Percentiles rank a stretch among this genome's conserved stretches.
phyloP scores from a whole-genome alignment of 2,797 vertebrate genomes.

The Selene dorsalis region DNA sequence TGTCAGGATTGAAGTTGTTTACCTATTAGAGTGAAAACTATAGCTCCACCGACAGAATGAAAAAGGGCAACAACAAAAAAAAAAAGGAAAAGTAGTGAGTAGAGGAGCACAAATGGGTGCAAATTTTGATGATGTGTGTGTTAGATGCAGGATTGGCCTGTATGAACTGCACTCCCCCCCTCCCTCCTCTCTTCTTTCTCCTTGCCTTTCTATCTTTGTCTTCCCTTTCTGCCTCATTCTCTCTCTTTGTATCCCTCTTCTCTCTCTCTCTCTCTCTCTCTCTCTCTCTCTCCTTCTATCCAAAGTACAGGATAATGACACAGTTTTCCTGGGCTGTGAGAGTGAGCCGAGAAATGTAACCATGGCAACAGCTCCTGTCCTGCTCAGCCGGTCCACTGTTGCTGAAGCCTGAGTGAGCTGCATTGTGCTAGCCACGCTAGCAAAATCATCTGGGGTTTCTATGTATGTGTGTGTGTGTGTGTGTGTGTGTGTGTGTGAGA shows the following conservation, averaged over 20 bases:
- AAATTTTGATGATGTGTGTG: slow-evolving; percentile 72
- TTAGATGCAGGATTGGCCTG: slow-evolving; percentile 47
- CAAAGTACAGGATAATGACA: slow-evolving; percentile 88
- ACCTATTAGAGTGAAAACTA: slow-evolving; percentile 67
- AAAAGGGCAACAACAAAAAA: neutral
- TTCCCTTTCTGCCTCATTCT: slow-evolving; percentile 55
- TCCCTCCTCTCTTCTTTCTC: slow-evolving; percentile 24
- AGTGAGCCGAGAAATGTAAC: slow-evolving; percentile 83
- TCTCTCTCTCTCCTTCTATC: slow-evolving; percentile 70
- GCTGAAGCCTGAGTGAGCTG: slow-evolving; percentile 72
- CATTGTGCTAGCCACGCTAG: slow-evolving; percentile 73
- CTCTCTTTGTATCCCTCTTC: slow-evolving; percentile 53
- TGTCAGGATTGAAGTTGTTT: slow-evolving; percentile 69
- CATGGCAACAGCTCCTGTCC: slow-evolving; percentile 88
- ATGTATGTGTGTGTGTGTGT: slow-evolving; percentile 3
- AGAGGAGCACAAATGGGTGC: slow-evolving; percentile 67
- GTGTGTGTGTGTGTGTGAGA: slow-evolving; percentile 19
- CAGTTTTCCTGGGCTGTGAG: slow-evolving; percentile 84
- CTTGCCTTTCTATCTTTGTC: slow-evolving; percentile 66
- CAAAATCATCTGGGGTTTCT: slow-evolving; percentile 53
- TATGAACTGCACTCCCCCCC: slow-evolving; percentile 52
- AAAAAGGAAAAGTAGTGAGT: slow-evolving; percentile 6
- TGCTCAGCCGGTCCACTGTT: slow-evolving; percentile 77
- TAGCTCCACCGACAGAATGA: slow-evolving; percentile 36
- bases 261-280: slow-evolving; percentile 17